These are phyloP conservation scores for Eilema depressum DNA, from an alignment of 2,888 invertebrate species.

Conservation along the genomic window DNA sequence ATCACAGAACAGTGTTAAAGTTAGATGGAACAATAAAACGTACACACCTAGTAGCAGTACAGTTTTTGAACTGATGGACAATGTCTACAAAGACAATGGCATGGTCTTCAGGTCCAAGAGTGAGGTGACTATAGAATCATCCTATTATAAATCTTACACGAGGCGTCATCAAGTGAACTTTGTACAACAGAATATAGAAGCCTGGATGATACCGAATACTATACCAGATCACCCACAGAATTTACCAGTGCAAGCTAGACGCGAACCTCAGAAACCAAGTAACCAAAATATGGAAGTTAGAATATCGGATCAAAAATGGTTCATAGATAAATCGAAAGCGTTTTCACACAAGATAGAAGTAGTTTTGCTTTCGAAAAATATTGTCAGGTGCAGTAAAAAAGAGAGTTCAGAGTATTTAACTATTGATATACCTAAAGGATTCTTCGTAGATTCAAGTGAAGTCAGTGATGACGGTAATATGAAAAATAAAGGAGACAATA, in stretches of 20 bases:
- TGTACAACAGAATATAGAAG: slow-evolving; percentile 68
- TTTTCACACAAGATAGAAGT: slow-evolving; percentile 71
- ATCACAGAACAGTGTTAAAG: slow-evolving; percentile 67
- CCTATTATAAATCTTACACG: slow-evolving; percentile 53
- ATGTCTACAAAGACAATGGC: slow-evolving; percentile 66
- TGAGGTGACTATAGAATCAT: slow-evolving; percentile 62
- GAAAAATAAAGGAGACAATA: neutral
- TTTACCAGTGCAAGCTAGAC: slow-evolving; percentile 38
- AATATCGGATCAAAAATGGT: slow-evolving; percentile 67
- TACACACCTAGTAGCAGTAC: slow-evolving; percentile 74
- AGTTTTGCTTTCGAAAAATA: slow-evolving; percentile 67
- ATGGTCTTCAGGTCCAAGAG: slow-evolving; percentile 66
- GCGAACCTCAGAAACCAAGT: slow-evolving; percentile 31
- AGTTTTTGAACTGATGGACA: slow-evolving; percentile 70
- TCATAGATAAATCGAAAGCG: slow-evolving; percentile 69
- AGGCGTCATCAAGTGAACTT: slow-evolving; percentile 63
- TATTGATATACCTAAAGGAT: slow-evolving; percentile 75
- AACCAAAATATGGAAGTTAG: slow-evolving; percentile 57
- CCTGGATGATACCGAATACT: slow-evolving; percentile 76
- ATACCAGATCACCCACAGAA: slow-evolving; percentile 52
- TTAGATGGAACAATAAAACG: slow-evolving; percentile 75
- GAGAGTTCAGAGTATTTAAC: slow-evolving; percentile 68
- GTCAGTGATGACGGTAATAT: slow-evolving; percentile 49
- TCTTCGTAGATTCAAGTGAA: slow-evolving; percentile 63
- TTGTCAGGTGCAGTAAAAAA: slow-evolving; percentile 46